Evolutionary conservation across 2,888 invertebrate species (phyloP), one percentile per base, ranked within the genome.

Genomic region (Drosophila incognita): DNA sequence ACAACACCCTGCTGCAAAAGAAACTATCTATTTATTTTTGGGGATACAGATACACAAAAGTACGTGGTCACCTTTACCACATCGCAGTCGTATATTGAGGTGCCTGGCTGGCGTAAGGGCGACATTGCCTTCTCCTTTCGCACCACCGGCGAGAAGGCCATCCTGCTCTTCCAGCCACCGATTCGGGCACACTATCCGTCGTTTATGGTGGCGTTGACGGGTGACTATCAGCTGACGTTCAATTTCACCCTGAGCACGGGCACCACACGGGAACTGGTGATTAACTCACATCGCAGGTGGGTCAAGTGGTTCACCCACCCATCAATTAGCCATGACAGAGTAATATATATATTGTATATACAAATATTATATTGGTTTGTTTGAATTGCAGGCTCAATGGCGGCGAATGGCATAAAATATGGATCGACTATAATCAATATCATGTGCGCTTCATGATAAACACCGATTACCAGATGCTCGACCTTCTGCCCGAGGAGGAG

Each of bases 351-450:
- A 46, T 21, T 21, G 13, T 46, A 21, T 13, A 11, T 5, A 2
- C 6, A 15, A 15, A 15, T 46, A 15, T 46, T 7, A 24, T 46
- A 15, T 46, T 46, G 46, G 49, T 69, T 74, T 95, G 64, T 31
- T 29, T n/a, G 4, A 46, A 46, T 24, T 71, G 96, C 53, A 96
- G 96, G 91, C 94, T 99, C 56, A 98, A 98, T 92, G 97, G 97
- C 59, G 98, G 98, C 1, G 97, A 98, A 92, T 99, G 98, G 99
- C 98, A 99, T 93, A 97, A 98, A 93, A 96, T 98, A 78, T 97
- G 97, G 97, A 97, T 99, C 74, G 98, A 98, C 94, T 98, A 98
- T 92, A 98, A 98, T 93, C 96, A 97, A 92, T 97, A 98, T 93
- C 98, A 98, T 92, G 97, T 98, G 40, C 94, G 98, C 76, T 97